Conservation (phyloP, 2,888 invertebrate species). For the Synanthedon vespiformis region DNA sequence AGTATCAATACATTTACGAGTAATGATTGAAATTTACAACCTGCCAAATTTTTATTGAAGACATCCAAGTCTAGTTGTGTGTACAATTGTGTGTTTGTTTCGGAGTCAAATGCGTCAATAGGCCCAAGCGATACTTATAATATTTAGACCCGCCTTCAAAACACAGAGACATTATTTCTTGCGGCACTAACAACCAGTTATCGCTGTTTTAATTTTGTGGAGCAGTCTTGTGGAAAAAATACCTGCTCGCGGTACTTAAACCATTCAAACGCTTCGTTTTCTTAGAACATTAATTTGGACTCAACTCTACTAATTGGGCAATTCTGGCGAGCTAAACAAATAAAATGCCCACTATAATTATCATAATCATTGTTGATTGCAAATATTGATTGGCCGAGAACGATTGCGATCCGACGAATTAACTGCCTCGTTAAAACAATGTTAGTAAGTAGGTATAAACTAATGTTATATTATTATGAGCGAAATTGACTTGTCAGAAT, state of each 20-base stretch:
- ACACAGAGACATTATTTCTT: too few species aligned
- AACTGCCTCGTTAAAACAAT: background rate
- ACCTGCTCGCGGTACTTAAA: too few species aligned
- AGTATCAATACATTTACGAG: slow-evolving; percentile 6
- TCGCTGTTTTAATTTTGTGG: too few species aligned
- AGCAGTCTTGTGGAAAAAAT: too few species aligned
- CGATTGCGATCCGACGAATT: background rate
- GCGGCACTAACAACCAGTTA: too few species aligned
- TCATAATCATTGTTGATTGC: background rate
- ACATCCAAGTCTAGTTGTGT: slow-evolving; percentile 16
- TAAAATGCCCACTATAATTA: background rate
- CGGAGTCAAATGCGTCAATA: background rate
- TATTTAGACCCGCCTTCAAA: too few species aligned
- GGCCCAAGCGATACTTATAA: background rate
- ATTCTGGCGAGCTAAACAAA: background rate
- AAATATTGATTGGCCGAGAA: background rate
- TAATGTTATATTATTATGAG: background rate
- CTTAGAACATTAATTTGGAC: background rate
- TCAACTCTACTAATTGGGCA: slow-evolving; percentile 1
- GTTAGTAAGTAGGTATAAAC: background rate
- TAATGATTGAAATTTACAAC: slow-evolving; percentile 37
- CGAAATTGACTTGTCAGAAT: background rate
- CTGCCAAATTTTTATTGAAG: slow-evolving; percentile 26
- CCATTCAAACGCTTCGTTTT: background rate
- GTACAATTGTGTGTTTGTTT: background rate